These are phyloP conservation scores for Julus scandinavius DNA, from an alignment of 2,888 invertebrate species.

Conservation along the genomic window DNA sequence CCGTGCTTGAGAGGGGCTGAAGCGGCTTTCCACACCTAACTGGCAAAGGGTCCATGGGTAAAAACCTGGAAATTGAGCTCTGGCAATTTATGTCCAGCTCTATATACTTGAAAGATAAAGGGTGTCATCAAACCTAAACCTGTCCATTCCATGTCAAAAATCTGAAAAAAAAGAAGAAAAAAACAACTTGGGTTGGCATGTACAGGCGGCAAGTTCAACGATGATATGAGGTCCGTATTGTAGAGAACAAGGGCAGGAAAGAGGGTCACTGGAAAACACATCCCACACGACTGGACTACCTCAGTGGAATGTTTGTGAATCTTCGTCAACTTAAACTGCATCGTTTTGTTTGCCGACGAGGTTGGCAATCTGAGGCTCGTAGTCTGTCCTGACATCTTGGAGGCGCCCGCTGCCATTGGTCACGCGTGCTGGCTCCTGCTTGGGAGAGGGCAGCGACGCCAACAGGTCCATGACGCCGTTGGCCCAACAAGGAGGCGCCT, in stretches of 20 bases:
- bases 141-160: not conserved
- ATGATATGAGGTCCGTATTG: not conserved
- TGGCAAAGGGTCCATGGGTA: not conserved
- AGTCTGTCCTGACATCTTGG: not conserved
- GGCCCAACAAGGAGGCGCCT: conserved; percentile 15
- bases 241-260: not conserved
- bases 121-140: not conserved
- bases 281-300: no score
- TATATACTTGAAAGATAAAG: not conserved
- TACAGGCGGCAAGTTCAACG: not conserved
- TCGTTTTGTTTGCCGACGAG: not conserved
- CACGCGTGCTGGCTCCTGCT: not conserved
- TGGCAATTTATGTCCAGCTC: not conserved
- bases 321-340: not conserved
- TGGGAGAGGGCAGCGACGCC: conserved; percentile 47
- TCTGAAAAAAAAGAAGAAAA: not conserved
- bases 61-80: not conserved
- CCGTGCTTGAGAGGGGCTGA: no score
- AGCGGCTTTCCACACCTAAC: no score
- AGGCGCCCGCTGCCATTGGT: no score
- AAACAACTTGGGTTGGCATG: no score
- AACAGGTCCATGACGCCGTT: conserved; percentile 50
- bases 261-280: no score
- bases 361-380: not conserved
- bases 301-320: not conserved